Evolutionary conservation across 2,113 vertebrate species (phyloP).

Genomic region (Pungitius pungitius): DNA sequence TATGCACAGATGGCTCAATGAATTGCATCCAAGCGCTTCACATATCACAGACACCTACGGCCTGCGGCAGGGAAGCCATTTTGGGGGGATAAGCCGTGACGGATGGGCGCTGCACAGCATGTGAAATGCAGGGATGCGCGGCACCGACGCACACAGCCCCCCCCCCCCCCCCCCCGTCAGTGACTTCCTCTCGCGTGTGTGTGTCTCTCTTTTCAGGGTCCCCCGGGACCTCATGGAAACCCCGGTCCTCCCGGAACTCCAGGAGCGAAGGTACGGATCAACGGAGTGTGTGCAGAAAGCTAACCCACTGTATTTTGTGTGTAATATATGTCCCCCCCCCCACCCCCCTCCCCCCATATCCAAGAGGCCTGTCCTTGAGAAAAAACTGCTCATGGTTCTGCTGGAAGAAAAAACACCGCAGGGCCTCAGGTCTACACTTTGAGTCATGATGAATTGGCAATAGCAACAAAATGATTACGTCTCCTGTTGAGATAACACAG

Average conservation of each 20-base stretch:
- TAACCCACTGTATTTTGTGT: not conserved
- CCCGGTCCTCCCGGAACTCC: constrained; percentile 87
- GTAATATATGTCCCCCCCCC: not conserved
- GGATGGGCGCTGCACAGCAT: too few relatives aligned
- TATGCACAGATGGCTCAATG: constrained; percentile 21
- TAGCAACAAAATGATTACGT: not conserved
- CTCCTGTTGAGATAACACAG: not conserved
- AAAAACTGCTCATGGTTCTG: too few relatives aligned
- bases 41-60: constrained; percentile 18
- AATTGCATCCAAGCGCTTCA: constrained; percentile 18
- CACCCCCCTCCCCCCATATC: too few relatives aligned
- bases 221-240: constrained; percentile 90
- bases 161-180: constrained; percentile 38
- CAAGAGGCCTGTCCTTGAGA: too few relatives aligned
- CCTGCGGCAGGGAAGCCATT: constrained; percentile 27
- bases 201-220: constrained; percentile 83
- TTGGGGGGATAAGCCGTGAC: constrained; percentile 41
- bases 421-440: not conserved
- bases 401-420: not conserved
- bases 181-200: constrained; percentile 42
- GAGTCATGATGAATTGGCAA: not conserved
- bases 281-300: not conserved
- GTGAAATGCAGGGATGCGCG: not conserved
- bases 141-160: constrained; percentile 39
- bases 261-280: constrained; percentile 85